Conservation (phyloP, 2,888 invertebrate genomes). For the Spilosoma lubricipeda region DNA sequence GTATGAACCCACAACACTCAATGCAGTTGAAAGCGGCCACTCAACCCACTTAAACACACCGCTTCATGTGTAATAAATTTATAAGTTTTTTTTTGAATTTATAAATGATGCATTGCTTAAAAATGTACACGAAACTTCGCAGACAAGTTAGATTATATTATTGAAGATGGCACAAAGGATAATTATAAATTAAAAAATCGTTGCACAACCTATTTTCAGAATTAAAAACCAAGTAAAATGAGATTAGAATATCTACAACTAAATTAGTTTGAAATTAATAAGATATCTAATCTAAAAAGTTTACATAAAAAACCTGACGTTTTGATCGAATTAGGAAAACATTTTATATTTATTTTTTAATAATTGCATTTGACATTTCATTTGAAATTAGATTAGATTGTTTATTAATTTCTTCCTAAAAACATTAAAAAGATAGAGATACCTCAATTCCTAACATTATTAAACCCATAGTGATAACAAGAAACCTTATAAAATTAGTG, state of each 20-base stretch:
- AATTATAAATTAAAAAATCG: constrained; percentile 54
- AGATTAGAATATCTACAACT: constrained; percentile 50
- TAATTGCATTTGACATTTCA: neutral
- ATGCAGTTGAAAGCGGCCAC: no score
- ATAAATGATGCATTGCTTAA: constrained; percentile 17
- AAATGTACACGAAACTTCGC: constrained; percentile 20
- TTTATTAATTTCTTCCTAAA: constrained; percentile 14
- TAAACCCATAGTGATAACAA: constrained; percentile 48
- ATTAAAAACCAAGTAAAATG: constrained; percentile 41
- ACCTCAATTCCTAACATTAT: constrained; percentile 47
- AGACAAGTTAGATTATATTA: constrained; percentile 29
- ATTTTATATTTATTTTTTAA: neutral
- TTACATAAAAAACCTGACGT: neutral
- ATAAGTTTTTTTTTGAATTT: neutral
- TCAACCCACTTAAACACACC: no score
- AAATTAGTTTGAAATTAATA: constrained; percentile 22
- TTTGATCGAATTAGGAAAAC: neutral
- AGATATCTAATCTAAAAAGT: neutral
- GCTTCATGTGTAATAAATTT: neutral
- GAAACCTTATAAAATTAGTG: constrained; percentile 37
- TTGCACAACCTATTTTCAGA: constrained; percentile 72
- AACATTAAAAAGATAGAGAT: constrained; percentile 43
- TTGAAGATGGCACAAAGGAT: constrained; percentile 52
- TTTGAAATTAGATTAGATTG: neutral
- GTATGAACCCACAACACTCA: no score